Conservation (phyloP, 1,140 invertebrate species). For the Musca domestica region DNA sequence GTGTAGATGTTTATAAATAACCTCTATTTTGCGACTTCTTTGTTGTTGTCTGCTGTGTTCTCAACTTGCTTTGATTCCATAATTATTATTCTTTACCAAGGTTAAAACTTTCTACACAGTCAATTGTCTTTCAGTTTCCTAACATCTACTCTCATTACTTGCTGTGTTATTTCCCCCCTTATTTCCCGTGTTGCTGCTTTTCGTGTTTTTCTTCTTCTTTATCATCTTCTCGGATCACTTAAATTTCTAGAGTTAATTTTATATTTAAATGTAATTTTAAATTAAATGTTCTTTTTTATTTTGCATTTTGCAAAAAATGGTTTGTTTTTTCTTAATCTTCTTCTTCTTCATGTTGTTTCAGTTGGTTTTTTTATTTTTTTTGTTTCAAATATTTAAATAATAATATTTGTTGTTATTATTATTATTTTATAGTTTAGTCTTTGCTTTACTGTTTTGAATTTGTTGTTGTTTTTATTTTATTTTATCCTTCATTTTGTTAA, state of each 20-base stretch:
- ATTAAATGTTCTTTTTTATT: slow-evolving; percentile 1
- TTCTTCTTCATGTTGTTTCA: slow-evolving; percentile 2
- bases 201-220: slow-evolving; percentile 4
- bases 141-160: too few species aligned
- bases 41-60: slow-evolving; percentile 11
- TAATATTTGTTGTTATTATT: slow-evolving; percentile 6
- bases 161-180: neutral
- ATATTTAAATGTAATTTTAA: neutral
- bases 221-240: neutral
- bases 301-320: slow-evolving; percentile 18
- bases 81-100: slow-evolving; percentile 8
- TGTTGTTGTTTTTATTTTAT: slow-evolving; percentile 26
- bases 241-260: neutral
- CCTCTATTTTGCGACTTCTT: neutral
- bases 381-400: neutral
- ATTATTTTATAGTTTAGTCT: slow-evolving; percentile 14
- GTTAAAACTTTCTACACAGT: neutral
- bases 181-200: neutral
- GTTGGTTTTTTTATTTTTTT: slow-evolving; percentile 20
- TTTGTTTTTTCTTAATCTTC: slow-evolving; percentile 18
- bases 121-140: neutral
- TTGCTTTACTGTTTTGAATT: slow-evolving; percentile 37
- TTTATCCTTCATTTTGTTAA: slow-evolving; percentile 7
- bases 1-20: neutral
- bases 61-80: too few species aligned